phyloP scores from a whole-genome alignment of 2,113 vertebrate species.

The Regulus satrapa region DNA sequence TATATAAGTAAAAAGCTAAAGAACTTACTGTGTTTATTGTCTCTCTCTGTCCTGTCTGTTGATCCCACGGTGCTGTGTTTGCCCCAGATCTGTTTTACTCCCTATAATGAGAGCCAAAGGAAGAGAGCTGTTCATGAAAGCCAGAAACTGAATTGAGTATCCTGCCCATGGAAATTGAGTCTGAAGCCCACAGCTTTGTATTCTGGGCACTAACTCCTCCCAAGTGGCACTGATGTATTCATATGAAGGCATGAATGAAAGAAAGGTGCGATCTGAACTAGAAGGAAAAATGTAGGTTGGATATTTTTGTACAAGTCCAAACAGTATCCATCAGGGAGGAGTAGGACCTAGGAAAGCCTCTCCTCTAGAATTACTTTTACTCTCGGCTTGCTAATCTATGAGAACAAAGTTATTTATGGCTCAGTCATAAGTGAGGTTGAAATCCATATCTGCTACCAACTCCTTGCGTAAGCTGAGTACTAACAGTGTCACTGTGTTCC shows the following conservation, averaged over 20 bases:
- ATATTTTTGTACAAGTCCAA: neutral
- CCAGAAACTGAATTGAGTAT: neutral
- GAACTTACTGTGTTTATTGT: neutral
- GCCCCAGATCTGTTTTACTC: neutral
- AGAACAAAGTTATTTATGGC: neutral
- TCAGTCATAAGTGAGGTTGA: neutral
- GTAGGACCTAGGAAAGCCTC: neutral
- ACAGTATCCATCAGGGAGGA: neutral
- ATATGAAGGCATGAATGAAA: neutral
- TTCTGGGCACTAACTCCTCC: neutral
- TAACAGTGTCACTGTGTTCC: rapidly evolving
- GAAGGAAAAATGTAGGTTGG: neutral
- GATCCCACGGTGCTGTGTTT: rapidly evolving
- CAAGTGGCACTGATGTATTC: neutral
- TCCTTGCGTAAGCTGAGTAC: neutral
- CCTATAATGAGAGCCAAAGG: neutral
- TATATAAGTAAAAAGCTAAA: neutral
- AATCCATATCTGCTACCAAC: neutral
- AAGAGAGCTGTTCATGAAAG: neutral
- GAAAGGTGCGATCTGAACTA: neutral
- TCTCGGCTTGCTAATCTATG: neutral
- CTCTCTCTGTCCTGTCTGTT: neutral
- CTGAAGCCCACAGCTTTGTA: neutral
- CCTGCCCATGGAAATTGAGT: neutral
- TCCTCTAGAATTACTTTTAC: neutral